Percentiles rank a stretch among this genome's conserved stretches.
Evolutionary conservation across 2,797 vertebrate genomes (phyloP).

Genomic region (Thripadectes ignobilis): DNA sequence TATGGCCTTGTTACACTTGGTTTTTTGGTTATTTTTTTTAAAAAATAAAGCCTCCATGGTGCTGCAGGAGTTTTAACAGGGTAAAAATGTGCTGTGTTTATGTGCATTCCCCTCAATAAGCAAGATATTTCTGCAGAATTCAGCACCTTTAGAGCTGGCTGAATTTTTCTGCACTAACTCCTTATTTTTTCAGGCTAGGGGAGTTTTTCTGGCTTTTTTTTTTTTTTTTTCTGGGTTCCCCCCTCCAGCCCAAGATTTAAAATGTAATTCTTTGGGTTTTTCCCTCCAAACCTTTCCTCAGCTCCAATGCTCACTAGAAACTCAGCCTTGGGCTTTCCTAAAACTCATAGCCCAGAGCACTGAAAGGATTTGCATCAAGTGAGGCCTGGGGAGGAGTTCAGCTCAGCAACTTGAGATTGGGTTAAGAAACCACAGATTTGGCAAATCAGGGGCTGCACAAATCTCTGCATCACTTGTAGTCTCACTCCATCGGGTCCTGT

Average conservation of each 20-base stretch:
- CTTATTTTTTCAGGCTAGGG: neutral
- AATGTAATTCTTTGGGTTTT: neutral
- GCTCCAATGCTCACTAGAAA: neutral
- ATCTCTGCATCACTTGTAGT: neutral
- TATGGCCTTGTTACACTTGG: constrained; percentile 28
- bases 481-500: neutral
- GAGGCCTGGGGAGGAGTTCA: neutral
- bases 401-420: neutral
- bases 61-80: neutral
- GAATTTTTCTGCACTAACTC: neutral
- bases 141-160: neutral
- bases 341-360: neutral
- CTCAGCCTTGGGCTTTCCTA: neutral
- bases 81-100: neutral
- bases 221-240: neutral
- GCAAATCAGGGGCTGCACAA: neutral
- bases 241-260: neutral
- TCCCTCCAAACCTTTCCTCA: neutral
- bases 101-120: neutral
- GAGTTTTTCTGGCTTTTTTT: neutral
- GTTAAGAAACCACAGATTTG: neutral
- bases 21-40: neutral
- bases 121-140: neutral
- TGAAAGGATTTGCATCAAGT: neutral
- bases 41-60: neutral